Conservation (phyloP, 2,888 invertebrate genomes). For the Cheilosia urbana region DNA sequence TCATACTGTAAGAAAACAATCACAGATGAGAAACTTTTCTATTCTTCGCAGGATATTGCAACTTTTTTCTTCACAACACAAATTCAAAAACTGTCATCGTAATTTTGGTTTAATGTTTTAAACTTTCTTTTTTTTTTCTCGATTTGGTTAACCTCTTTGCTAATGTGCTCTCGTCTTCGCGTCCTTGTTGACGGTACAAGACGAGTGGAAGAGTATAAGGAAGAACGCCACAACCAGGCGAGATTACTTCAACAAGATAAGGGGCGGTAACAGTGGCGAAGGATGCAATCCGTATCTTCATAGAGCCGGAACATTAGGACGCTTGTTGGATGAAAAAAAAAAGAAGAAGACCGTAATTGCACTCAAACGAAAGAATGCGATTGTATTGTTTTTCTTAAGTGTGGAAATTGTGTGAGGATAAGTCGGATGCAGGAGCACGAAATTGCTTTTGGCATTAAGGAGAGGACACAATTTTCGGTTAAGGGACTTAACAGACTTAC, state of each 20-base stretch:
- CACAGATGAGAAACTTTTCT: slow-evolving; percentile 49
- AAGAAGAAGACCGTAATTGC: slow-evolving; percentile 49
- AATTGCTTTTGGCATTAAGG: slow-evolving; percentile 70
- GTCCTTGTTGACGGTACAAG: not conserved
- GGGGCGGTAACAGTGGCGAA: not conserved
- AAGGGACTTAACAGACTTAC: slow-evolving; percentile 46
- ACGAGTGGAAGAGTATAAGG: not conserved
- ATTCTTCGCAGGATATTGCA: slow-evolving; percentile 30
- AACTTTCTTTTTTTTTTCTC: slow-evolving; percentile 6
- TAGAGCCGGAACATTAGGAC: slow-evolving; percentile 48
- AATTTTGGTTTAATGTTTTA: slow-evolving; percentile 40
- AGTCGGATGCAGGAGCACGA: slow-evolving; percentile 52
- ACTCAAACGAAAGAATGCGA: slow-evolving; percentile 33
- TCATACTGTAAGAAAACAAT: slow-evolving; percentile 46
- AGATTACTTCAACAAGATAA: slow-evolving; percentile 54
- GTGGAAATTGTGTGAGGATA: slow-evolving; percentile 34
- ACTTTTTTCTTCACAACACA: slow-evolving; percentile 40
- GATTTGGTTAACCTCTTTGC: slow-evolving; percentile 38
- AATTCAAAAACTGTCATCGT: slow-evolving; percentile 68
- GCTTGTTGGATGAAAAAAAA: slow-evolving; percentile 25
- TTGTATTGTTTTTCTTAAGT: slow-evolving; percentile 63
- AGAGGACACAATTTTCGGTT: slow-evolving; percentile 66
- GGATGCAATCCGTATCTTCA: slow-evolving; percentile 38
- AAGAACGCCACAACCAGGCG: slow-evolving; percentile 10
- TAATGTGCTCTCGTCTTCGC: slow-evolving; percentile 38